Evolutionary conservation across 2,888 invertebrate genomes (phyloP).

Genomic region (Anaspis maculata): DNA sequence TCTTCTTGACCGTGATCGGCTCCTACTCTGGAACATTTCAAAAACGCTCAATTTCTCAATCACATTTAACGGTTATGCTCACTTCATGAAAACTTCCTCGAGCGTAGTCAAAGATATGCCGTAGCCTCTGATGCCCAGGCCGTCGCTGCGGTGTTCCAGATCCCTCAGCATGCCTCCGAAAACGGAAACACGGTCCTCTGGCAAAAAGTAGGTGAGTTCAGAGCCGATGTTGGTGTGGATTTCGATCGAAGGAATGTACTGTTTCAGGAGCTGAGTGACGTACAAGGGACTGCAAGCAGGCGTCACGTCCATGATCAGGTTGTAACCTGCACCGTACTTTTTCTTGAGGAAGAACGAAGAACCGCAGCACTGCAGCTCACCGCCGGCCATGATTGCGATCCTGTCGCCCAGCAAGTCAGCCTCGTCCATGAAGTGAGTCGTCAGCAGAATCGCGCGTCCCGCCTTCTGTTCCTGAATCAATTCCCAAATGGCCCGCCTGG

Average conservation of each 20-base stretch:
- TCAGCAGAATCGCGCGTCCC: too few relatives aligned
- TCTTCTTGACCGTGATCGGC: slow-evolving; percentile 31
- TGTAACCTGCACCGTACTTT: slow-evolving; percentile 78
- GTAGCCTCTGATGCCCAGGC: slow-evolving; percentile 64
- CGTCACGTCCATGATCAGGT: slow-evolving; percentile 61
- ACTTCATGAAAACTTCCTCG: slow-evolving; percentile 85
- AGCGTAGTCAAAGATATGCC: slow-evolving; percentile 79
- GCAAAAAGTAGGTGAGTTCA: slow-evolving; percentile 63
- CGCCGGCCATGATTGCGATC: too few relatives aligned
- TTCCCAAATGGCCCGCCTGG: too few relatives aligned
- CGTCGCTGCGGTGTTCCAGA: slow-evolving; percentile 51
- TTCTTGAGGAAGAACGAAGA: slow-evolving; percentile 75
- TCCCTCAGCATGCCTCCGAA: slow-evolving; percentile 63
- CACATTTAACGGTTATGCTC: too few relatives aligned
- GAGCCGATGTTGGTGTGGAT: slow-evolving; percentile 66
- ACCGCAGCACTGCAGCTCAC: slow-evolving; percentile 77
- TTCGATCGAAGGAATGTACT: slow-evolving; percentile 56
- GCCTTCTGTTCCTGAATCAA: too few relatives aligned
- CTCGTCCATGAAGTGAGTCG: too few relatives aligned
- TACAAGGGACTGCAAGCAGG: slow-evolving; percentile 43
- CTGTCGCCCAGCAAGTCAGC: too few relatives aligned
- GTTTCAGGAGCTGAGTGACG: slow-evolving; percentile 53
- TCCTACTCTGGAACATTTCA: slow-evolving; percentile 26
- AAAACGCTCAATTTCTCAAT: slow-evolving; percentile 3
- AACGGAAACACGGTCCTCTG: slow-evolving; percentile 50